Conservation (phyloP, 1,140 invertebrate genomes). For the Eufriesea mexicana region DNA sequence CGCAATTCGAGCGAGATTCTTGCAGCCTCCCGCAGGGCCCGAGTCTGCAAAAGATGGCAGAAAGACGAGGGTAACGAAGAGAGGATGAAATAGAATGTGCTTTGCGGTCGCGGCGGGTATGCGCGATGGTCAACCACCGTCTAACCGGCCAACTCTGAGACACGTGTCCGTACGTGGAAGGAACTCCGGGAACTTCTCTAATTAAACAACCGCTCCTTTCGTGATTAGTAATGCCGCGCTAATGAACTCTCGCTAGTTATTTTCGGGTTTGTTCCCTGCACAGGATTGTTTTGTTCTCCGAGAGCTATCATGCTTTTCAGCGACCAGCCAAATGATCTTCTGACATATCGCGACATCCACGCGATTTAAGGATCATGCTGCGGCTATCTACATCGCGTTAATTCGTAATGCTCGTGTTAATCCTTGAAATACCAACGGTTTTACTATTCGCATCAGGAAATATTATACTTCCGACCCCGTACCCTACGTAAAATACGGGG, state of each 20-base stretch:
- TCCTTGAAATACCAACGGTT: too few relatives aligned
- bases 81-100: conserved; percentile 42
- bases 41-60: not conserved
- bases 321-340: too few relatives aligned
- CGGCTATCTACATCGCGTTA: too few relatives aligned
- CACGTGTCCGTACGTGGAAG: conserved; percentile 50
- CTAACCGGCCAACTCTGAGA: conserved; percentile 43
- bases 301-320: too few relatives aligned
- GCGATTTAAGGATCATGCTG: too few relatives aligned
- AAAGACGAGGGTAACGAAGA: conserved; percentile 30
- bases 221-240: conserved; percentile 55
- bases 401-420: too few relatives aligned
- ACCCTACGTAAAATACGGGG: too few relatives aligned
- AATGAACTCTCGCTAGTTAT: conserved; percentile 45
- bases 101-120: conserved; percentile 35
- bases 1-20: not conserved
- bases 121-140: conserved; percentile 52
- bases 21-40: not conserved
- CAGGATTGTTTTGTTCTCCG: not conserved
- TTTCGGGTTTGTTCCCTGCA: conserved; percentile 7
- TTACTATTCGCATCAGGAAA: too few relatives aligned
- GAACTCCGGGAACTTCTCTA: conserved; percentile 55
- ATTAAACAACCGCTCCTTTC: conserved; percentile 56
- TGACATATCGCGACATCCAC: too few relatives aligned
- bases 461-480: too few relatives aligned